Percentiles rank a stretch among this genome's conserved stretches.
These are phyloP conservation scores for Blastomussa wellsi DNA, from an alignment of 92 coral and sea anemone genomes.

Conservation along the genomic window DNA sequence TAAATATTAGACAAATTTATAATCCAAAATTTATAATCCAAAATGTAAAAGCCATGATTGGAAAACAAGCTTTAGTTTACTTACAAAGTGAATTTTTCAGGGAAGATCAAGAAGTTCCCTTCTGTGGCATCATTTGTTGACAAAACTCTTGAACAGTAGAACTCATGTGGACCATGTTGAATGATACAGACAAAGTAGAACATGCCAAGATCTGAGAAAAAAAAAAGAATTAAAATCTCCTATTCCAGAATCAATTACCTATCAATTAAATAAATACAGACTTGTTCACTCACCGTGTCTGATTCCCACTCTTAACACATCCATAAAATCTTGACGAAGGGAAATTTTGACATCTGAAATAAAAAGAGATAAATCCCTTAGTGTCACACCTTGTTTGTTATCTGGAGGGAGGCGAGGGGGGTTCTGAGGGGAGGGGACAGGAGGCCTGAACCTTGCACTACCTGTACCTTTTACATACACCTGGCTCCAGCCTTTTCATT, in stretches of 20 bases:
- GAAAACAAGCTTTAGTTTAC: slow-evolving; percentile 35
- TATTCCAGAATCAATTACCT: neutral
- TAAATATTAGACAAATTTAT: neutral
- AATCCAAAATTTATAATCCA: neutral
- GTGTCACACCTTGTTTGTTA: no score
- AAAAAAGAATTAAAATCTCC: neutral
- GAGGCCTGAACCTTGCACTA: no score
- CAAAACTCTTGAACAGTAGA: slow-evolving; percentile 79
- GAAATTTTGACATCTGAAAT: slow-evolving; percentile 74
- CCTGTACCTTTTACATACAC: no score
- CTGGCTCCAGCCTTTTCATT: no score
- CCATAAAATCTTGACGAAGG: slow-evolving; percentile 83
- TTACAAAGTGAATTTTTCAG: slow-evolving; percentile 91
- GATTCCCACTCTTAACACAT: slow-evolving; percentile 78
- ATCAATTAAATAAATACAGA: neutral
- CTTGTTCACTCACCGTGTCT: slow-evolving; percentile 60
- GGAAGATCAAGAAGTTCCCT: slow-evolving; percentile 72
- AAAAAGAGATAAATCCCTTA: neutral
- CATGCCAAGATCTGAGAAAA: slow-evolving; percentile 81
- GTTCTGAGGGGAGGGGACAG: no score
- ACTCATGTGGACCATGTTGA: slow-evolving; percentile 84
- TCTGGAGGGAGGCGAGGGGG: no score
- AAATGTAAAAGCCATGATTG: neutral
- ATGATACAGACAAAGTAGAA: slow-evolving; percentile 84
- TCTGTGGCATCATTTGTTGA: slow-evolving; percentile 86